Conservation (phyloP, 2,113 vertebrate genomes). For the Mustela lutreola region DNA sequence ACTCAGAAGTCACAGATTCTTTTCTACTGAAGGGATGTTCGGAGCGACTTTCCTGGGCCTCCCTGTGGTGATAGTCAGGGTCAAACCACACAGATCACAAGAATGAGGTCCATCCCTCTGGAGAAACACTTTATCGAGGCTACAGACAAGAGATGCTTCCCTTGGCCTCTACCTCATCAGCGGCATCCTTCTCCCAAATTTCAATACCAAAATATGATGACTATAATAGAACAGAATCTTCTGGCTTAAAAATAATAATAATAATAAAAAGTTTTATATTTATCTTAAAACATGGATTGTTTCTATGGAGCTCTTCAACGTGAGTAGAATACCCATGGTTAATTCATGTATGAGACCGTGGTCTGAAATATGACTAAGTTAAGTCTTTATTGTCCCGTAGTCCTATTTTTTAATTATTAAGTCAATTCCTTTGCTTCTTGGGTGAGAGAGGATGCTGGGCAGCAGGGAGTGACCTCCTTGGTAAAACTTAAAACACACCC, state of each 20-base stretch:
- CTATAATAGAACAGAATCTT: not conserved
- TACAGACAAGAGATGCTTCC: not conserved
- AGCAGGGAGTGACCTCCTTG: not conserved
- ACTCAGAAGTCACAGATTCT: not conserved
- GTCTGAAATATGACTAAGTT: not conserved
- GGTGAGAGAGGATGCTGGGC: not conserved
- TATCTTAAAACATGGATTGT: slow-evolving; percentile 12
- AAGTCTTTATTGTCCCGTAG: not conserved
- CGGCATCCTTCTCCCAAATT: not conserved
- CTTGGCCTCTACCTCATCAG: not conserved
- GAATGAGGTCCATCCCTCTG: not conserved
- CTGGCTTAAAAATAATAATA: not conserved
- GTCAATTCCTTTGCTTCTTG: not conserved
- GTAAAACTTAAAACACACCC: slow-evolving; percentile 44
- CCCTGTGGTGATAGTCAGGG: not conserved
- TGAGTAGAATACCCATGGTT: not conserved
- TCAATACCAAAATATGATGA: not conserved
- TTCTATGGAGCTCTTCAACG: not conserved
- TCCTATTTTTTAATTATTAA: slow-evolving; percentile 30
- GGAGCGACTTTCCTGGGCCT: not conserved
- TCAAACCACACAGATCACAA: not conserved
- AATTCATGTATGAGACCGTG: not conserved
- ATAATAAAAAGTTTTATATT: slow-evolving; percentile 10
- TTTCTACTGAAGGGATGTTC: not conserved
- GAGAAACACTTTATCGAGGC: not conserved